Percentiles rank a stretch among this genome's conserved stretches.
Conservation (phyloP, 2,113 vertebrate genomes). For the Oreochromis niloticus region DNA sequence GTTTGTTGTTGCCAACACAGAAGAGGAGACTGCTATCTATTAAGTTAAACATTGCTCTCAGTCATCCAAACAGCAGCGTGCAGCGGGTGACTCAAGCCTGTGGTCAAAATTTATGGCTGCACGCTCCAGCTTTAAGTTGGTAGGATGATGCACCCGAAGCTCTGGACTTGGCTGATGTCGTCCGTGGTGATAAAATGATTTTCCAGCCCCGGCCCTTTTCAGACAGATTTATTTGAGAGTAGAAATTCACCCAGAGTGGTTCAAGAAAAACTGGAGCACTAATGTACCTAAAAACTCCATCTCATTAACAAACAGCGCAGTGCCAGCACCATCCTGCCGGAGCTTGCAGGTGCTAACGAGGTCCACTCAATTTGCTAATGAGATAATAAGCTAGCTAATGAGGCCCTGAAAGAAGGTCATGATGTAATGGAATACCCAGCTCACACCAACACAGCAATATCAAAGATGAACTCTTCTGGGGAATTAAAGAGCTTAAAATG, state of each 20-base stretch:
- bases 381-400: slow-evolving; percentile 63
- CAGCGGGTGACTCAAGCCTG: slow-evolving; percentile 29
- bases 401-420: slow-evolving; percentile 65
- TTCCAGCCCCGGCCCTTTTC: not conserved
- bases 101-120: slow-evolving; percentile 6
- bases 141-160: not conserved
- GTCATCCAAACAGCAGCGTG: slow-evolving; percentile 14
- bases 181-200: slow-evolving; percentile 11
- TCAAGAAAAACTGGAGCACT: not conserved
- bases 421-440: slow-evolving; percentile 58
- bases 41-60: slow-evolving; percentile 21
- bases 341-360: slow-evolving; percentile 51
- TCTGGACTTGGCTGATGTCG: not conserved
- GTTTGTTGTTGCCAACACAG: slow-evolving; percentile 38
- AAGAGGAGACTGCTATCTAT: slow-evolving; percentile 32
- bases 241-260: not conserved
- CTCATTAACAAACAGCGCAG: slow-evolving; percentile 27
- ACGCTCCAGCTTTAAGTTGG: not conserved
- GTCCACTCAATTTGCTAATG: slow-evolving; percentile 55
- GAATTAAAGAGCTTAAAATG: slow-evolving; percentile 59
- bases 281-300: not conserved
- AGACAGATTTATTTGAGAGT: not conserved
- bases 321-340: not conserved
- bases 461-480: slow-evolving; percentile 55
- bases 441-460: slow-evolving; percentile 6